A percentile compares a stretch with the other conserved stretches of the same genome.
phyloP scores from a whole-genome alignment of 1,140 invertebrate genomes.

The Trichomalopsis sarcophagae region DNA sequence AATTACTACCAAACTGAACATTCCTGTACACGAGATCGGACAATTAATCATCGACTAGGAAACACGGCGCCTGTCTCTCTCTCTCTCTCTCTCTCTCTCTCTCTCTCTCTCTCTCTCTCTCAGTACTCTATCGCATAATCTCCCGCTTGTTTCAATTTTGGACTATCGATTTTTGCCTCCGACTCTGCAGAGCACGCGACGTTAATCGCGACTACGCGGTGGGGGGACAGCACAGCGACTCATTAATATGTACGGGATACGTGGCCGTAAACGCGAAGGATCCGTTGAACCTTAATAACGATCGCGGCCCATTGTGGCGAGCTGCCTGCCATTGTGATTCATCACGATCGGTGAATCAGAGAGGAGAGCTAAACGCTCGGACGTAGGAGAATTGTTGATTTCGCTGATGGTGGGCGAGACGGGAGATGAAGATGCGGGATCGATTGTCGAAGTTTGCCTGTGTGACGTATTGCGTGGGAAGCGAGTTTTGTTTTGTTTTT shows the following conservation, averaged over 20 bases:
- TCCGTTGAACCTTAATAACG: slow-evolving; percentile 2
- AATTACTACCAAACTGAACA: not conserved
- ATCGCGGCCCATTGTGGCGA: not conserved
- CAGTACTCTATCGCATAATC: not conserved
- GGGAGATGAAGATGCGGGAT: too few species aligned
- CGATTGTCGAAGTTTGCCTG: too few species aligned
- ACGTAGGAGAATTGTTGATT: not conserved
- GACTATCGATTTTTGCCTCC: not conserved
- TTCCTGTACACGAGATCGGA: not conserved
- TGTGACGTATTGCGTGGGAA: not conserved
- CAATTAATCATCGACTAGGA: not conserved
- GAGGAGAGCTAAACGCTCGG: not conserved
- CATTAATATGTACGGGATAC: not conserved
- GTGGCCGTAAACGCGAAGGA: not conserved
- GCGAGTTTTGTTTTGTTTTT: not conserved
- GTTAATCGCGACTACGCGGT: not conserved
- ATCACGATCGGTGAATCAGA: not conserved
- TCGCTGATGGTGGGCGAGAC: too few species aligned
- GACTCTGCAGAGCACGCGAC: not conserved
- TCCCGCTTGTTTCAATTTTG: not conserved
- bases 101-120: not conserved
- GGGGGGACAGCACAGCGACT: not conserved
- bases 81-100: not conserved
- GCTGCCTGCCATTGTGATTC: not conserved
- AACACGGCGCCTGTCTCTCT: not conserved